Evolutionary conservation across 2,113 vertebrate genomes (phyloP), one percentile per base, ranked within the genome.

Genomic region (Podarcis raffonei): DNA sequence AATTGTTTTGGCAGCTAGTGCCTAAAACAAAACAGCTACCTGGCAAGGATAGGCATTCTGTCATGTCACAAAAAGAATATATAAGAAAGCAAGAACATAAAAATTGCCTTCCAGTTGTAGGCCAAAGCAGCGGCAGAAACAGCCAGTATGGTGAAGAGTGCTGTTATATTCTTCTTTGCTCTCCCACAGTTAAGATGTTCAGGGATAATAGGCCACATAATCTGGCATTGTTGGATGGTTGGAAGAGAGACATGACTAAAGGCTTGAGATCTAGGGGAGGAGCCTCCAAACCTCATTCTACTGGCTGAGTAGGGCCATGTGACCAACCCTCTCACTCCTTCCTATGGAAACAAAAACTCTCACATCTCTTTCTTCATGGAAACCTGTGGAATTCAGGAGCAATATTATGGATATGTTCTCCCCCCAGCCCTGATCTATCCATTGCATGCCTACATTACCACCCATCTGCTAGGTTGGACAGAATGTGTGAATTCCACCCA

Each of bases 1-100:
- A 93, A 92, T 89, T 91, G 82, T 91, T 95, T 94, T 95, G 95
- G 92, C 95, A 95, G 89, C 78, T 92, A 85, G 69, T 91, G 93
- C 91, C 94, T 94, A 85, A 95, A 90, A 94, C 91, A 92, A 94
- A 53, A 85, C 89, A 94, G 87, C 84, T 94, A 95, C 95, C 93
- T 96, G 94, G 95, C 95, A 95, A 92, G 94, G 92, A 94, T 88
- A 90, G 57, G 25, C 75, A 68, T 66, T 68, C 27, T 86, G 85
- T 68, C 62, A 68, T 68, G 18, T n/a, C 27, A 78, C 11, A 42
- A 42, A 7, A n/a, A 16, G 25, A 75, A 42, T 39, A 42, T 18
- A 78, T 20, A 23, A 48, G 72, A 84, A 35, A 8, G 68, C 5
- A 68, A 78, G 75, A 85, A 27, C 18, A 62, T 76, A 39, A 77